Evolutionary conservation across 2,797 vertebrate genomes (phyloP).

Genomic region (Protonibea diacanthus): DNA sequence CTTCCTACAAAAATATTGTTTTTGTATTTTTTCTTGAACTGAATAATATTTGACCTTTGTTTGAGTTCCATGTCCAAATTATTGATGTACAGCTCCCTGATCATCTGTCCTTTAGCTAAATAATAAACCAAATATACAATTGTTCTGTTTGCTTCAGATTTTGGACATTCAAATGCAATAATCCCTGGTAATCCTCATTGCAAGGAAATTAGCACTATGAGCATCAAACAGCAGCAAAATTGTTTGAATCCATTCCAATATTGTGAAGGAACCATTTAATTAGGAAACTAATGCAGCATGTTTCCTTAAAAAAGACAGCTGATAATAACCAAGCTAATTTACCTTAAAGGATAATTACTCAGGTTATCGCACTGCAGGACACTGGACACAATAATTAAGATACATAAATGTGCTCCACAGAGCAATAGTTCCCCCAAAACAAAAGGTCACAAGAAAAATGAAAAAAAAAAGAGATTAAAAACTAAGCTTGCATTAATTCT

Average conservation of each 20-base stretch:
- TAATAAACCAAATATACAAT: neutral
- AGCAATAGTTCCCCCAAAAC: neutral
- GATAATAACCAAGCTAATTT: neutral
- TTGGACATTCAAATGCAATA: neutral
- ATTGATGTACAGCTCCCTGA: neutral
- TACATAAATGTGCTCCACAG: too few relatives aligned
- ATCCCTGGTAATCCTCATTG: neutral
- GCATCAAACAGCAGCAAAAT: neutral
- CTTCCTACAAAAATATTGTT: too few relatives aligned
- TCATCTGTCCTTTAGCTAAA: neutral
- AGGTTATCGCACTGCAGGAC: neutral
- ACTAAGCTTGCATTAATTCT: neutral
- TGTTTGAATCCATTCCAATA: neutral
- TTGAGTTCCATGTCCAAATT: too few relatives aligned
- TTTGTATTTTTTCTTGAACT: too few relatives aligned
- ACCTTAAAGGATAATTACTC: neutral
- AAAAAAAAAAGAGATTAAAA: neutral
- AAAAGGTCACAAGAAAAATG: neutral
- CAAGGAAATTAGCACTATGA: constrained; percentile 8
- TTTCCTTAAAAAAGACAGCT: neutral
- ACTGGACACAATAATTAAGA: neutral
- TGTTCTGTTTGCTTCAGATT: neutral
- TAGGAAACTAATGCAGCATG: neutral
- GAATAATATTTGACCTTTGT: too few relatives aligned
- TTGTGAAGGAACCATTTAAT: neutral